A percentile compares a stretch with the other conserved stretches of the same genome.
Conservation (phyloP, 2,113 vertebrate species). For the Motacilla alba region DNA sequence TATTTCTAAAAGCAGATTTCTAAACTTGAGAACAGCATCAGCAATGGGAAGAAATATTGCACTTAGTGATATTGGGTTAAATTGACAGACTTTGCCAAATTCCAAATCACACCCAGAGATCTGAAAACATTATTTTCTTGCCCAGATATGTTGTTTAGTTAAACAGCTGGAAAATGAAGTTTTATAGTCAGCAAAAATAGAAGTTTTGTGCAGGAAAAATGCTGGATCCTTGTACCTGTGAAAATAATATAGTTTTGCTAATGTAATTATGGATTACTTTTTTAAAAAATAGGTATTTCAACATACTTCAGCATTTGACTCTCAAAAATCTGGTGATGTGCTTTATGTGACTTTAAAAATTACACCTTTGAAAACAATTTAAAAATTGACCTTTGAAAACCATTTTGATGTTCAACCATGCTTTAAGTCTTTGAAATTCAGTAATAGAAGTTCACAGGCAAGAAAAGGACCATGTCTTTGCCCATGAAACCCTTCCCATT, state of each 20-base stretch:
- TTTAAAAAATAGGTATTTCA: background rate
- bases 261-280: background rate
- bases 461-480: background rate
- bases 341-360: background rate
- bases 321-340: background rate
- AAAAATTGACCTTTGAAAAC: background rate
- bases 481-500: background rate
- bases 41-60: background rate
- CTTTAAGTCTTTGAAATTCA: background rate
- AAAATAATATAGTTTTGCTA: background rate
- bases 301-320: background rate
- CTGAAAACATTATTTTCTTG: background rate
- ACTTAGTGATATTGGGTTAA: background rate
- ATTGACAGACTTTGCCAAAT: background rate
- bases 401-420: background rate
- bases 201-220: background rate
- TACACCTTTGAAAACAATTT: background rate
- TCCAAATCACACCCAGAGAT: background rate
- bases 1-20: background rate
- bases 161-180: background rate
- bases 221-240: background rate
- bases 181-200: background rate
- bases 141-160: background rate
- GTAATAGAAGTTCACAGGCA: background rate
- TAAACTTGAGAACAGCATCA: background rate